Percentiles rank a stretch among this genome's conserved stretches.
Conservation (phyloP, 2,888 invertebrate species). For the Neoaliturus tenellus region DNA sequence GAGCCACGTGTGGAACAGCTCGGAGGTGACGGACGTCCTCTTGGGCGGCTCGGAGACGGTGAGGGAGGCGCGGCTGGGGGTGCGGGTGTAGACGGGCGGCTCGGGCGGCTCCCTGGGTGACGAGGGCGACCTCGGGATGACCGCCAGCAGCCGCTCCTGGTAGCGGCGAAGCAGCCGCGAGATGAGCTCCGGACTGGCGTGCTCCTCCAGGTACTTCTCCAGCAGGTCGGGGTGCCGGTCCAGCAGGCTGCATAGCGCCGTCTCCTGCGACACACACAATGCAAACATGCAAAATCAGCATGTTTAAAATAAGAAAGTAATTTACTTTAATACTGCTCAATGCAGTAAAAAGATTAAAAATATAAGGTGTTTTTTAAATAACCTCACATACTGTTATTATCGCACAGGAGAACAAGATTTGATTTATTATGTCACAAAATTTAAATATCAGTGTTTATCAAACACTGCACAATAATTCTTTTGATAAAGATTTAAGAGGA, state of each 20-base stretch:
- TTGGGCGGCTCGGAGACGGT: constrained; percentile 71
- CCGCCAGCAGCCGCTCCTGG: constrained; percentile 16
- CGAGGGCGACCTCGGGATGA: constrained; percentile 5
- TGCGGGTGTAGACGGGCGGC: constrained; percentile 67
- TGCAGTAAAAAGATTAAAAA: too few species aligned
- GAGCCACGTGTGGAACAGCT: constrained; percentile 90
- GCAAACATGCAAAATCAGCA: too few species aligned
- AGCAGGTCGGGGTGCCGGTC: constrained; percentile 71
- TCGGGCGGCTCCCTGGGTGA: not conserved
- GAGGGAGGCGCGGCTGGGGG: constrained; percentile 70
- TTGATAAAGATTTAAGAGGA: too few species aligned
- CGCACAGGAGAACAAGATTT: too few species aligned
- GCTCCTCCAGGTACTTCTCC: constrained; percentile 86
- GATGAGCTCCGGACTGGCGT: constrained; percentile 81
- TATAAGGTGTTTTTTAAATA: too few species aligned
- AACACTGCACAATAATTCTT: too few species aligned
- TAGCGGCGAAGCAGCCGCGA: constrained; percentile 70
- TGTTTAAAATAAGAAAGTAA: too few species aligned
- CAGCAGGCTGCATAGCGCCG: constrained; percentile 60
- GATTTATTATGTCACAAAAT: too few species aligned
- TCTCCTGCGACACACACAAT: constrained; percentile 57
- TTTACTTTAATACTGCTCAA: too few species aligned
- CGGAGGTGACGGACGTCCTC: constrained; percentile 83
- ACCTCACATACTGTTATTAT: too few species aligned
- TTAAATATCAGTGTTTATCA: too few species aligned